Base-by-base conservation (phyloP, 2,113 vertebrate genomes). In the Eurypyga helias region DNA sequence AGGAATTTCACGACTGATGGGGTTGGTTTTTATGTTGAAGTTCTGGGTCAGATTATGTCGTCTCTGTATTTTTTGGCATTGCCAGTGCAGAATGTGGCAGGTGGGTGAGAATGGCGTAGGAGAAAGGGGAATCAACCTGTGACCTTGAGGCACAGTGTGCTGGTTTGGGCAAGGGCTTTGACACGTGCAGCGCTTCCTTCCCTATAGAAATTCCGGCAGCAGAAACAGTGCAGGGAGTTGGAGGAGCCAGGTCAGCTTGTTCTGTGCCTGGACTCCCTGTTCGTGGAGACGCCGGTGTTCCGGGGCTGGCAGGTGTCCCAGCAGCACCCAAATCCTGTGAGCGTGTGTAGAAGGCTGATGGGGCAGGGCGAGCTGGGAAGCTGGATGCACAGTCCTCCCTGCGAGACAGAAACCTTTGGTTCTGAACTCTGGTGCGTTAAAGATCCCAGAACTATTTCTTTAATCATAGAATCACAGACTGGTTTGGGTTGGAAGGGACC, bases 41-140 rank as follows among this genome's bases (percentile, higher is more conserved):
- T 65, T 54, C 7, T 43, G 26, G 43, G n/a, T 62, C 36, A 23
- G 58, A 13, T 23, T 6, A 12, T 7, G 14, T 43, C n/a, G 26
- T 23, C 36, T 65, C 13, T 51, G 12, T 38, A 14, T 16, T 49
- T 60, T 65, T 51, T 38, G 34, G 33, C 36, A 21, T 16, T 58
- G 49, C 36, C 24, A 33, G 1, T 7, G 43, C 31, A 13, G 28
- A 48, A 45, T 3, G 1, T 1, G 23, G 67, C 81, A 31, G 61
- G 62, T 6, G 12, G 69, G 0, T 26, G 49, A 46, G 62, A 21
- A 8, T 8, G 2, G 3, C 7, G 2, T 0, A 33, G 79, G 36
- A 58, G 46, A 33, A 17, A 36, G 72, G 23, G 34, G 45, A 33
- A 24, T 16, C 24, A 6, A 8, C 26, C 25, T 17, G 31, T 14